Base-by-base conservation (phyloP, 1,140 invertebrate genomes). In the Ephestia elutella region DNA sequence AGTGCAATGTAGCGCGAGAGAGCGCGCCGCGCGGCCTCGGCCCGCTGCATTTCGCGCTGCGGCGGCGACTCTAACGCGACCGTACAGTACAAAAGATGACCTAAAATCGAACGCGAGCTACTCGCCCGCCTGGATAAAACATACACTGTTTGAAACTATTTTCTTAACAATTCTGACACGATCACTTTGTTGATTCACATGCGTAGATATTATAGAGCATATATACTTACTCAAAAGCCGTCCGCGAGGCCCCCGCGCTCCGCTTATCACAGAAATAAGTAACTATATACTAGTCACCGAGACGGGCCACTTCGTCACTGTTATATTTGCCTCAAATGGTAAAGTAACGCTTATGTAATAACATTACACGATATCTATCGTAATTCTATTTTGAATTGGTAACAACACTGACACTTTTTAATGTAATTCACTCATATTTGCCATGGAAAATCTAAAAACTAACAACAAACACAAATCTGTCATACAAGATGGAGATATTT, bases 251-350 rank as follows among this genome's bases (percentile, higher is more conserved):
- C 82, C 81, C 80, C 81, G 81, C 86, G 77, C 79, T 71, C 76
- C 82, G 85, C 81, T 89, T 89, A 89, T 89, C 87, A 87, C 87
- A 87, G 82, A 89, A 89, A 88, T 88, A 89, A 87, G 85, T 88
- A 89, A 87, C 82, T 89, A 88, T 88, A 89, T 83, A 83, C 83
- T 80, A 89, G 82, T 87, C 84, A 86, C 80, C 66, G 82, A 83
- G 83, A 81, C 79, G 78, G 73, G 56, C n/a, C 80, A 82, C 86
- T 86, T 86, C 82, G 86, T 88, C 86, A 88, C 86, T 84, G 64
- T 59, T 67, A 79, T 63, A 80, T 80, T 81, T 81, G 71, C 66
- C 60, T 73, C 59, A 60, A 71, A 79, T 70, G 70, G 61, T 68
- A 65, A 71, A 59, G 59, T 69, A 65, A 69, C 63, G 61, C 59